A percentile compares a stretch with the other conserved stretches of the same genome.
Evolutionary conservation across 2,888 invertebrate genomes (phyloP).

Genomic region (Oscheius sp.): DNA sequence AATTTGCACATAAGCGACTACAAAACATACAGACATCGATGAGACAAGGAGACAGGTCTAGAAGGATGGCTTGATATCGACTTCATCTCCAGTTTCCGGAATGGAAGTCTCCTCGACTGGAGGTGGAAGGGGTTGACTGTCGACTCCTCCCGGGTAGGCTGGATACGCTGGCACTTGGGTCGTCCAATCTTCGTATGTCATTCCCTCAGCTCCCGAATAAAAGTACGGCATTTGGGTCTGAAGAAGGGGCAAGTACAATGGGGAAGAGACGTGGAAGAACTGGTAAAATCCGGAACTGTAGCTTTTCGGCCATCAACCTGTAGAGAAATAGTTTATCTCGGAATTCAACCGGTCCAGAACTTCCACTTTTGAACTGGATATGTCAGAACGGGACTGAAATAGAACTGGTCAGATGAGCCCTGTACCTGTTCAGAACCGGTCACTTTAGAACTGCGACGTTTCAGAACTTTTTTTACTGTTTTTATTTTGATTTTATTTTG

Average conservation of each 20-base stretch:
- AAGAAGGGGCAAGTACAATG: background rate
- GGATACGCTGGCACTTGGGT: constrained; percentile 20
- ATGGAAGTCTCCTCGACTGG: background rate
- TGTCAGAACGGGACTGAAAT: background rate
- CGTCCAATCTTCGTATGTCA: constrained; percentile 13
- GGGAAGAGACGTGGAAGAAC: background rate
- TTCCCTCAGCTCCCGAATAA: constrained; percentile 9
- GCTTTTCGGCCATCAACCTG: too few relatives aligned
- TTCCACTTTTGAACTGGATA: too few relatives aligned
- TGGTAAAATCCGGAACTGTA: too few relatives aligned
- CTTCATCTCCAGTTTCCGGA: background rate
- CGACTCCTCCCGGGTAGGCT: background rate
- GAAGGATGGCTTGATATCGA: background rate
- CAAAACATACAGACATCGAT: background rate
- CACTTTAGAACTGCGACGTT: too few relatives aligned
- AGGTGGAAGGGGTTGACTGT: background rate
- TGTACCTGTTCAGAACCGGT: too few relatives aligned
- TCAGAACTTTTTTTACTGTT: too few relatives aligned
- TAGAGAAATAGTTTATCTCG: too few relatives aligned
- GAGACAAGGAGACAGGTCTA: background rate
- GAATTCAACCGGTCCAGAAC: too few relatives aligned
- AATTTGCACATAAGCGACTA: background rate
- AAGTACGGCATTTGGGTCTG: background rate
- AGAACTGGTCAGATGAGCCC: background rate
- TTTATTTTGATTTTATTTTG: too few relatives aligned